phyloP scores from a whole-genome alignment of 2,113 vertebrate genomes.

The human (Homo sapiens) region DNA sequence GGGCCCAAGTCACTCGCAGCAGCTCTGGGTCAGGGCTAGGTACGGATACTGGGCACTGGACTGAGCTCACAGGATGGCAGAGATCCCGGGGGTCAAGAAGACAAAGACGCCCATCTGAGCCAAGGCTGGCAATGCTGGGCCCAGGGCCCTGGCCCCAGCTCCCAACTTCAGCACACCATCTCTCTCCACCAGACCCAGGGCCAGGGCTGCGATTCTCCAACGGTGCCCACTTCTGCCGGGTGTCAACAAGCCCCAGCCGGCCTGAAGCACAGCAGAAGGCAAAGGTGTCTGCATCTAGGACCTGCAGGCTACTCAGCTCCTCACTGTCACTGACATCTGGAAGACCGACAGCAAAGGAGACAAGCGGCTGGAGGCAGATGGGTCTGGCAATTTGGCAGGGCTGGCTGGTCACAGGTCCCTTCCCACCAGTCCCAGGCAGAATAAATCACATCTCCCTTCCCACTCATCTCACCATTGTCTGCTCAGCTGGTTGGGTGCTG shows the following conservation, averaged over 20 bases:
- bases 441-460: fast-evolving
- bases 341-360: background rate
- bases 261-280: constrained; percentile 85
- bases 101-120: constrained; percentile 81
- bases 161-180: constrained; percentile 84
- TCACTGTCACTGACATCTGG: constrained; percentile 68
- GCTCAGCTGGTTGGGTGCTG: background rate
- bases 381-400: background rate
- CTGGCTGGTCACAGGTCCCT: background rate
- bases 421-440: background rate
- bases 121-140: constrained; percentile 82
- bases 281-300: constrained; percentile 81
- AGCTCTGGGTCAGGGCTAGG: constrained; percentile 64
- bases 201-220: background rate
- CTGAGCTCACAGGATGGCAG: constrained; percentile 68
- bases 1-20: constrained; percentile 89
- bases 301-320: constrained; percentile 84
- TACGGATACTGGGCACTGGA: constrained; percentile 74
- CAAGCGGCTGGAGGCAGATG: background rate
- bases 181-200: fast-evolving
- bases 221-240: constrained; percentile 76
- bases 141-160: constrained; percentile 43
- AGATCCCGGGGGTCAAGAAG: constrained; percentile 86
- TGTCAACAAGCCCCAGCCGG: constrained; percentile 84
- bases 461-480: background rate